Evolutionary conservation across 2,797 vertebrate genomes (phyloP), one percentile per base, ranked within the genome.

Genomic region (Lacerta agilis): DNA sequence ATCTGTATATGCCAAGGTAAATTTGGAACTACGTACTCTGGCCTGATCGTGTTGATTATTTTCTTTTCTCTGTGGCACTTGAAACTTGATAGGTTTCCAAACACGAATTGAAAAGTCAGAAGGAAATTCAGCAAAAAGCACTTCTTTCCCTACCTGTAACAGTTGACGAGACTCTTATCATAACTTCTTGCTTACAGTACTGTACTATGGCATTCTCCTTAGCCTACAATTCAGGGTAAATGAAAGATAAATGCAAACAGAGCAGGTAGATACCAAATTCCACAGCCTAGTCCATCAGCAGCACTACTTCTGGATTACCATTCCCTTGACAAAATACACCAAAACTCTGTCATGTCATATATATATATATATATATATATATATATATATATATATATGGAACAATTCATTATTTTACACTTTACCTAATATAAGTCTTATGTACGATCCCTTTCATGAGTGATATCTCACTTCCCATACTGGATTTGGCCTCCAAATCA

Each of bases 171-270:
- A 1, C 18, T 85, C 79, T 81, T 78, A 67, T 2, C 0, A 41
- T n/a, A 72, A 29, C 43, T 83, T 86, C 49, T 5, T 61, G n/a
- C 2, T 69, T 77, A 55, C 49, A 55, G 49, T 55, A 0, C 29
- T 15, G 69, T 88, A 72, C 36, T 81, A n/a, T 80, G 1, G 1
- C 71, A 87, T 11, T 49, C 75, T 43, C 8, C 86, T 88, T 73
- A 41, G 23, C 76, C 49, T 69, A 71, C 72, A 23, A 88, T 20
- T 80, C 72, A 38, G 86, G 93, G 20, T 25, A 20, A 89, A 15
- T 55, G 49, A 55, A 83, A 90, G 88, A 20, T 9, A 87, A 93
- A 90, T 33, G 49, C 66, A 71, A 25, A 75, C 69, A 90, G 89
- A 90, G 83, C 25, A 0, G 75, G 41, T 6, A n/a, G 20, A 23